Evolutionary conservation across 2,888 invertebrate genomes (phyloP).

Genomic region (Oxycera nigricornis): DNA sequence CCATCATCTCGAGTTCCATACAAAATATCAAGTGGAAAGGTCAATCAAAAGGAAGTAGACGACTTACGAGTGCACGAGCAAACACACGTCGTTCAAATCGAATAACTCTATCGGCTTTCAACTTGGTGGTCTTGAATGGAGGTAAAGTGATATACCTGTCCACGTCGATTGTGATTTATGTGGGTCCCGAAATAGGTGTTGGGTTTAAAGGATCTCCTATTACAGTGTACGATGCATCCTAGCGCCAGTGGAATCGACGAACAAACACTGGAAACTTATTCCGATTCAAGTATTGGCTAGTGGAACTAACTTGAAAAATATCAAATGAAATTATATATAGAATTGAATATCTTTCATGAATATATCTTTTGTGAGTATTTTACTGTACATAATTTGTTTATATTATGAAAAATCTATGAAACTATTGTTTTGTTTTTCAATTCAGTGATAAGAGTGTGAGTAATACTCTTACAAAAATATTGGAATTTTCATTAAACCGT

Average conservation of each 20-base stretch:
- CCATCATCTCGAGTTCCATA: conserved; percentile 18
- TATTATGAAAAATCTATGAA: too few species aligned
- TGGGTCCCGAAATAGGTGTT: conserved; percentile 1
- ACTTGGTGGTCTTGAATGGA: conserved; percentile 32
- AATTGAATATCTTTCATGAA: too few species aligned
- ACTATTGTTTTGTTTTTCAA: too few species aligned
- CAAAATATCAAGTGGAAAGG: conserved; percentile 27
- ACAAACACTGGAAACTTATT: too few species aligned
- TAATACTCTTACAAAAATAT: too few species aligned
- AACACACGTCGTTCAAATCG: not conserved
- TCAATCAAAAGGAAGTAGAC: conserved; percentile 31
- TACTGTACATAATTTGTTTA: too few species aligned
- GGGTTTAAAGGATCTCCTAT: conserved; percentile 10
- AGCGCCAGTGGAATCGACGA: conserved; percentile 18
- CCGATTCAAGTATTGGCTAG: too few species aligned
- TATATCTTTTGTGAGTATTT: too few species aligned
- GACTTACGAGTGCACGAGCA: not conserved
- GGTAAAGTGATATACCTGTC: conserved; percentile 36
- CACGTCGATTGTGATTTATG: conserved; percentile 26
- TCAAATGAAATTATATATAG: too few species aligned
- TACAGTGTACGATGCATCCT: conserved; percentile 8
- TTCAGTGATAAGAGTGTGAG: too few species aligned
- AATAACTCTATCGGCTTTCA: conserved; percentile 29
- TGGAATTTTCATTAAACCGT: too few species aligned
- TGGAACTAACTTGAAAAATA: too few species aligned